Base-by-base conservation (phyloP, 2,797 vertebrate species). In the Rhodeus uyekii region DNA sequence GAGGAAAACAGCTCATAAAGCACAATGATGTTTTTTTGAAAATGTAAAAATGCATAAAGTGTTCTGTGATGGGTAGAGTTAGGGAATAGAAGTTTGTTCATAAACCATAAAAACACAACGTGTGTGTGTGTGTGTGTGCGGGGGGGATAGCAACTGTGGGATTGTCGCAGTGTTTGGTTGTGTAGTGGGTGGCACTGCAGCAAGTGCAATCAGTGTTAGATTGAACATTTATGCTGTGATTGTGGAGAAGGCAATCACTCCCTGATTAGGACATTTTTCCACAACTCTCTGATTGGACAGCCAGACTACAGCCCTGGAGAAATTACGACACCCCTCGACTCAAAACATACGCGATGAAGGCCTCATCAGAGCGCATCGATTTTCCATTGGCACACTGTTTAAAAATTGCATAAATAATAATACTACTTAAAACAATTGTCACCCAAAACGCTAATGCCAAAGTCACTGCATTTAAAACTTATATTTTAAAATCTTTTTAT, bases 241-340 rank as follows among this genome's bases (percentile, higher is more conserved):
- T 98, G 96, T 98, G 95, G 96, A 98, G 97, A 98, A 96, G 95
- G 94, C 96, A 95, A 98, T 98, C 98, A 97, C 95, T 94, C 91
- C 91, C 94, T 98, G 97, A 98, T 97, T 97, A 97, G 93, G 93
- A 94, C 94, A 89, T 95, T 94, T 95, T 92, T 87, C 91, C 87
- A 87, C 88, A 93, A 91, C 87, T 92, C 94, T 94, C 92, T 98
- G 96, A 98, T 98, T 98, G 96, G 95, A 58, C 73, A 48, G 91
- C 94, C 32, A 93, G 94, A 94, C 84, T 91, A 89, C 92, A 90
- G 92, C 90, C 96, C 89, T 89, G 85, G 87, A 95, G 96, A 96
- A 98, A 97, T 98, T 97, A 98, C 92, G 93, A 94, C 92, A 72
- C 89, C 94, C 95, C 95, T 95, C 92, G 93, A 91, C 95, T 95